phyloP scores from a whole-genome alignment of 1,140 invertebrate species.

The Hirudo medicinalis region DNA sequence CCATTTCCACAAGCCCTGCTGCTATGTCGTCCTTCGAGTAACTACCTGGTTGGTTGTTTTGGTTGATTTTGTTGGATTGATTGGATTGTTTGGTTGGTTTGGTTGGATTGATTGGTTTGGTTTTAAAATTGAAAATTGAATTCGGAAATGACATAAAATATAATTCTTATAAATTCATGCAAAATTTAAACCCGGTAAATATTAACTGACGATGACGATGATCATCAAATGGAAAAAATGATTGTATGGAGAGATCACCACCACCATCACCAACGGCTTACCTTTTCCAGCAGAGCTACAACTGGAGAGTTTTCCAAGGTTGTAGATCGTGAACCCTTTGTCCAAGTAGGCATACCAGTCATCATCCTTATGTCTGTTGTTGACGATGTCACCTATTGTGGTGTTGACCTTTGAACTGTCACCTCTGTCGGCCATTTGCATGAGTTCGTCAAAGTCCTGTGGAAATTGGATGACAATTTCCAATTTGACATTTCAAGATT shows the following conservation, averaged over 20 bases:
- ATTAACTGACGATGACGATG: too few relatives aligned
- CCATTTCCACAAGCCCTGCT: background rate
- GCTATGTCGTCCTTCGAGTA: background rate
- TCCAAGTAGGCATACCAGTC: constrained; percentile 5
- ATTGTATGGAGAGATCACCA: too few relatives aligned
- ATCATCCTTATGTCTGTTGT: background rate
- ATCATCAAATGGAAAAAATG: too few relatives aligned
- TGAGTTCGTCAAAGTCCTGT: constrained; percentile 15
- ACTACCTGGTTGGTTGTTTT: background rate
- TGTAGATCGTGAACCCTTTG: background rate
- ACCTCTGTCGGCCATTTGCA: constrained; percentile 12
- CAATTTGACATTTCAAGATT: background rate
- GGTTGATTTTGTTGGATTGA: background rate
- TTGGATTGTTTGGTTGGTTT: too few relatives aligned
- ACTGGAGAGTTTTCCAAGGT: constrained; percentile 9
- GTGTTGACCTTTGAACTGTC: constrained; percentile 10
- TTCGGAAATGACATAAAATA: too few relatives aligned
- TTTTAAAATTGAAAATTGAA: too few relatives aligned
- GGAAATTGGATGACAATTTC: background rate
- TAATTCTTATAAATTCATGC: too few relatives aligned
- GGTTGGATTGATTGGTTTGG: background rate
- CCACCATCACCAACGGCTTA: background rate
- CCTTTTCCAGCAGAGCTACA: background rate
- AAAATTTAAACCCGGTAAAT: too few relatives aligned
- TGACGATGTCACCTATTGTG: background rate